Conservation (phyloP, 2,888 invertebrate genomes). For the Myathropa florea region DNA sequence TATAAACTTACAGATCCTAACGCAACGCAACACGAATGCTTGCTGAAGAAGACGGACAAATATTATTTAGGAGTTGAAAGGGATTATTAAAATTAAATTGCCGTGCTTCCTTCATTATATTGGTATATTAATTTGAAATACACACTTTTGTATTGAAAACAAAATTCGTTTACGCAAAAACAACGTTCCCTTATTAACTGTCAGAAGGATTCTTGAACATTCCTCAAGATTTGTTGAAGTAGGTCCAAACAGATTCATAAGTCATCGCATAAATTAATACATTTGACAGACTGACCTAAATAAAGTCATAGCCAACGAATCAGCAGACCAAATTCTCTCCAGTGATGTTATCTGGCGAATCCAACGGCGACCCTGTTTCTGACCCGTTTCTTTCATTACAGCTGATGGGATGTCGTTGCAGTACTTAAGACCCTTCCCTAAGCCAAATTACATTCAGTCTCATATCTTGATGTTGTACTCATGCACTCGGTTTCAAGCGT, state of each 20-base stretch:
- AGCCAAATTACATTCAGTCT: constrained; percentile 23
- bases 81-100: no score
- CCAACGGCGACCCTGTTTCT: constrained; percentile 3
- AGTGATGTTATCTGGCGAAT: constrained; percentile 38
- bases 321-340: constrained; percentile 40
- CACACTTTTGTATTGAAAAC: no score
- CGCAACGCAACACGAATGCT: no score
- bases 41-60: no score
- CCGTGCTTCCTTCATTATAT: no score
- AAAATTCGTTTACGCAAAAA: no score
- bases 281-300: constrained; percentile 60
- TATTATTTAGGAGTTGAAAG: no score
- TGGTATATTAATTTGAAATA: no score
- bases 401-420: constrained; percentile 2
- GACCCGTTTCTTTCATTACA: constrained; percentile 37
- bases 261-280: constrained; percentile 48
- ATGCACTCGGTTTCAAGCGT: constrained; percentile 6
- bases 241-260: constrained; percentile 11
- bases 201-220: not conserved
- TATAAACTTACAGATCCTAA: no score
- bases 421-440: constrained; percentile 25
- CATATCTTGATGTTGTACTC: not conserved
- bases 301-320: constrained; percentile 43
- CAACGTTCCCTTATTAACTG: not conserved
- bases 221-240: not conserved